Evolutionary conservation across 23 tunicate species (phyloP).

Genomic region (Ascidia mentula): DNA sequence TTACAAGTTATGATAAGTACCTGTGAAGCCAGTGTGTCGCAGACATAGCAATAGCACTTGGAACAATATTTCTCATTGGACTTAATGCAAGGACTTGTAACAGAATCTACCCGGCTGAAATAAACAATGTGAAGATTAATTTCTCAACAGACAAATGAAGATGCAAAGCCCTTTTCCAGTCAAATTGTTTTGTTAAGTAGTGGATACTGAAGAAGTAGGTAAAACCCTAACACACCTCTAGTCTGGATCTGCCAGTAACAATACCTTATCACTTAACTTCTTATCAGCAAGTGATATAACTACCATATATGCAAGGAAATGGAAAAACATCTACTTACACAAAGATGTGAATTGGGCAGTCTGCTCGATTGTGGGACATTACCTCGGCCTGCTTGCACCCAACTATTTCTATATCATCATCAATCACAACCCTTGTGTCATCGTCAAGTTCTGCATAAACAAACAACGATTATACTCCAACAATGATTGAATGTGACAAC

Average conservation of each 20-base stretch:
- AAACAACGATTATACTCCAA: neutral
- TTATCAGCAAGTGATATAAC: too few relatives aligned
- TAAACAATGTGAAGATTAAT: neutral
- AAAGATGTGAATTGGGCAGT: constrained; percentile 72
- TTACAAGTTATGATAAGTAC: too few relatives aligned
- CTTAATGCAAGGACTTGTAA: constrained; percentile 14
- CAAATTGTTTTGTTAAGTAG: too few relatives aligned
- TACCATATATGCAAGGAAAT: too few relatives aligned
- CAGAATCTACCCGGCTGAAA: constrained; percentile 54
- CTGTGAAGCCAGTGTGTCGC: constrained; percentile 69
- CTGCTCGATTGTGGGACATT: constrained; percentile 74
- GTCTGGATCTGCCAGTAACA: too few relatives aligned
- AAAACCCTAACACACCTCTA: too few relatives aligned
- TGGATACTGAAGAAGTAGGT: too few relatives aligned
- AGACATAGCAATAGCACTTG: constrained; percentile 84
- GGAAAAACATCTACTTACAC: too few relatives aligned
- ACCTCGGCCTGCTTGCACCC: constrained; percentile 74
- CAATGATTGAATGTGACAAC: neutral
- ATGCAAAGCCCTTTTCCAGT: too few relatives aligned
- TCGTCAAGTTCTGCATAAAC: constrained; percentile 28
- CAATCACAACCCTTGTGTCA: constrained; percentile 58
- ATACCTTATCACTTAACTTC: too few relatives aligned
- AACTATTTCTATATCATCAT: constrained; percentile 77
- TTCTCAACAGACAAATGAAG: too few relatives aligned
- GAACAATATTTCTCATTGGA: constrained; percentile 50